Evolutionary conservation across 2,797 vertebrate species (phyloP), one percentile per base, ranked within the genome.

Genomic region (Lateolabrax maculatus): DNA sequence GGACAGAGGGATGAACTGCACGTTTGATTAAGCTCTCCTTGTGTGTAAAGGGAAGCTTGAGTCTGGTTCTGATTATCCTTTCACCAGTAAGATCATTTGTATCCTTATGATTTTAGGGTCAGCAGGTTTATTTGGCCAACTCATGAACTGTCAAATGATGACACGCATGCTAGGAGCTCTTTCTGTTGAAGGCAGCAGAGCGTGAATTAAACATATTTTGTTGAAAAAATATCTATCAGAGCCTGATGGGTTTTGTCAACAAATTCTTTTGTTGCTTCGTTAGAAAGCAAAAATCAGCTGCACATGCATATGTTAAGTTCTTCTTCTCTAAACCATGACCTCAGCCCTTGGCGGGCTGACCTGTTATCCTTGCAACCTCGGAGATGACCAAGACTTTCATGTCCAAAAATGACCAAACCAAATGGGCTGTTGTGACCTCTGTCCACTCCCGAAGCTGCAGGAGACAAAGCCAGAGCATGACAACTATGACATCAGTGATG

Each of bases 51-150:
- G 52, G 81, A 81, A 67, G 18, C 52, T 36, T 19, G 21, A 51
- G 60, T 65, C 72, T 89, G 75, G 64, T 57, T 77, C 76, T 74
- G 65, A 85, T 83, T 84, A 85, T 77, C 37, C 23, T 74, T 79
- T 77, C 66, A 48, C 29, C 51, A 57, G 66, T 56, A 48, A 70
- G 58, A 82, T 82, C 2, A 75, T 81, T 75, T 73, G 34, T 29
- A 56, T 71, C 52, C 62, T 78, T 66, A 39, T 75, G 56, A 79
- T 75, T 76, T 81, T 29, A 78, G 72, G 68, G 75, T 78, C 77
- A 80, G 76, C 62, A 75, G 57, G 63, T 86, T 83, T 82, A 67
- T 79, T 86, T 83, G 65, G 49, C 44, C 41, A 25, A 44, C 31
- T 69, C 18, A 18, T 41, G 6, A 64, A 34, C 69, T 79, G 71